Evolutionary conservation across 2,113 vertebrate genomes (phyloP).

Genomic region (Microcebus tavaratra): DNA sequence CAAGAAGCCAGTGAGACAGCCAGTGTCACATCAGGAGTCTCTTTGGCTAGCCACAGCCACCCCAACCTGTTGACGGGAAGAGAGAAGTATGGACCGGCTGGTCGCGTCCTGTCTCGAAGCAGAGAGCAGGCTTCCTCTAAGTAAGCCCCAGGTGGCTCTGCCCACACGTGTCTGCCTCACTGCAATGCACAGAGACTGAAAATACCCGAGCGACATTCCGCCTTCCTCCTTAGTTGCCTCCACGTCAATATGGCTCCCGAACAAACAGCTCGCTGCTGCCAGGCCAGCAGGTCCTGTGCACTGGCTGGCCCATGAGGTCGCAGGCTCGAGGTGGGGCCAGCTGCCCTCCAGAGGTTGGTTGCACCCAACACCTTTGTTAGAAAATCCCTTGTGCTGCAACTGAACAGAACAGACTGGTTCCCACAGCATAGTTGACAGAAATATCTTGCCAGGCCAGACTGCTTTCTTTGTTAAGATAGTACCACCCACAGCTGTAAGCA

Average conservation of each 20-base stretch:
- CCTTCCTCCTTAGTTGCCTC: not conserved
- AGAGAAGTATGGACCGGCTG: not conserved
- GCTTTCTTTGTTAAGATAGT: conserved; percentile 16
- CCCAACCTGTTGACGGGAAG: not conserved
- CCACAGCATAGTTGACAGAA: conserved; percentile 18
- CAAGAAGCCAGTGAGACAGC: not conserved
- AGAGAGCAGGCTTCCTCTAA: not conserved
- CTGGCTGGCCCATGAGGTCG: not conserved
- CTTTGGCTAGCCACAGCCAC: not conserved
- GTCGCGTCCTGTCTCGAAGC: not conserved
- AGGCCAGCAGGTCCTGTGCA: not conserved
- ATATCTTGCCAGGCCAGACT: not conserved
- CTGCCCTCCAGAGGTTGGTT: not conserved
- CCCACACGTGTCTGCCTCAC: not conserved
- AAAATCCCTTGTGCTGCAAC: conserved; percentile 34
- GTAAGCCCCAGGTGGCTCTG: not conserved
- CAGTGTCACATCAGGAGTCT: not conserved
- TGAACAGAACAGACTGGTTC: not conserved
- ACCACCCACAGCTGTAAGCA: conserved; percentile 34
- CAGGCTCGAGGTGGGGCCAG: not conserved
- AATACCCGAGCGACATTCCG: not conserved
- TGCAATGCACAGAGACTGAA: not conserved
- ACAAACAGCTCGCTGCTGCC: not conserved
- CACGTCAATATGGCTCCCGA: not conserved
- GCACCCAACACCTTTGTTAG: not conserved